Conservation (phyloP, 2,888 invertebrate genomes). For the Chaitophorus viminalis region DNA sequence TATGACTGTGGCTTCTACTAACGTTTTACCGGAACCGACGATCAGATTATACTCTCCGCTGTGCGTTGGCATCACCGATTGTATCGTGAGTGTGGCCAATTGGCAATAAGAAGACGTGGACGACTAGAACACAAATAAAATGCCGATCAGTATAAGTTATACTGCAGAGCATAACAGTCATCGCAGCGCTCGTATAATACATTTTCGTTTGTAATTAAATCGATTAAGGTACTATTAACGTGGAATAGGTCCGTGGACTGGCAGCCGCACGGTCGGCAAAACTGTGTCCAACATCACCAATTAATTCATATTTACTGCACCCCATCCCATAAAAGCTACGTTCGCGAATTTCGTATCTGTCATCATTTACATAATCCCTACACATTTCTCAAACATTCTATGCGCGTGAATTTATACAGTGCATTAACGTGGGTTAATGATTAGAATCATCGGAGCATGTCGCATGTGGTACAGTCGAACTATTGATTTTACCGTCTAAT, state of each 20-base stretch:
- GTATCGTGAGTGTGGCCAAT: conserved; percentile 72
- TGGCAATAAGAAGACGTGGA: conserved; percentile 72
- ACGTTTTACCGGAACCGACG: conserved; percentile 73
- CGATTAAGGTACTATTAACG: neutral
- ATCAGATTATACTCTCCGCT: conserved; percentile 75
- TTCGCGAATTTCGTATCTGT: neutral
- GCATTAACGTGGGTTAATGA: neutral
- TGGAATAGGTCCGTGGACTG: neutral
- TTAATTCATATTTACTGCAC: neutral
- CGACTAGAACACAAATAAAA: conserved; percentile 68
- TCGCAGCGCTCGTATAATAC: neutral
- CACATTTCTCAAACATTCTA: neutral
- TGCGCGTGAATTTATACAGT: too few species aligned
- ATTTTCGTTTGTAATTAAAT: neutral
- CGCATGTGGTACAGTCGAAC: too few species aligned
- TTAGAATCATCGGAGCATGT: neutral
- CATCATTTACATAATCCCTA: neutral
- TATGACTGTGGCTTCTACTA: conserved; percentile 74
- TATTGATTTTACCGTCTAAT: neutral
- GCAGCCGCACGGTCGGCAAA: too few species aligned
- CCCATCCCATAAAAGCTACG: neutral
- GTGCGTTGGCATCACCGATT: conserved; percentile 71
- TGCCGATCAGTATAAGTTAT: neutral
- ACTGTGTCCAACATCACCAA: too few species aligned
- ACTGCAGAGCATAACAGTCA: neutral